A percentile compares a stretch with the other conserved stretches of the same genome.
Evolutionary conservation across 2,797 vertebrate genomes (phyloP).

Genomic region (Crocodylus rhombifer): DNA sequence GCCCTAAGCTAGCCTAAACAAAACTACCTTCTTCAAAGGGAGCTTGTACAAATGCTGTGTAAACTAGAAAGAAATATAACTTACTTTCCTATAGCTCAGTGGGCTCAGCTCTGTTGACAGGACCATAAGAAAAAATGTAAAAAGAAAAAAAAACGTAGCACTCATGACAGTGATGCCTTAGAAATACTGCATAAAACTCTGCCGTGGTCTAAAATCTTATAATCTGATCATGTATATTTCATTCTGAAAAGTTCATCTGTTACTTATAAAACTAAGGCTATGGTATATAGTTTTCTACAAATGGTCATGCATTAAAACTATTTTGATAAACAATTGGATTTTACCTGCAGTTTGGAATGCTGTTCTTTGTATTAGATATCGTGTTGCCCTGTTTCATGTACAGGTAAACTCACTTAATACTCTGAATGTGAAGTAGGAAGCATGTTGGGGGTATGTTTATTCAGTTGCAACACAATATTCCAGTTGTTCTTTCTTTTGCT

Average conservation of each 20-base stretch:
- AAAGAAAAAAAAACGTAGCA: neutral
- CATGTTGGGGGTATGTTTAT: neutral
- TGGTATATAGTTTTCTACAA: neutral
- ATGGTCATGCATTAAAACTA: accelerated
- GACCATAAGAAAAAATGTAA: neutral
- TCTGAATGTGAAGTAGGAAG: neutral
- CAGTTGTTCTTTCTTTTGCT: accelerated
- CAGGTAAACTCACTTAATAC: neutral
- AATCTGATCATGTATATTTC: neutral
- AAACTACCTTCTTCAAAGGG: neutral
- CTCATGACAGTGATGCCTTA: neutral
- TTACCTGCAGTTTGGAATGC: neutral
- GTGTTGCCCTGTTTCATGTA: neutral
- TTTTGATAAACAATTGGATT: neutral
- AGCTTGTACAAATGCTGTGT: neutral
- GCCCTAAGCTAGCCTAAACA: neutral
- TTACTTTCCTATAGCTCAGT: neutral
- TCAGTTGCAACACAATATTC: neutral
- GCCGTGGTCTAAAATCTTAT: neutral
- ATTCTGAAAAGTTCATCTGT: neutral
- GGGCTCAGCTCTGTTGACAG: neutral
- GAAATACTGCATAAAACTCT: neutral
- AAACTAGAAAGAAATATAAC: neutral
- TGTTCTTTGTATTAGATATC: neutral
- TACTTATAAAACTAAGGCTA: neutral